Percentiles rank a stretch among this genome's conserved stretches.
Evolutionary conservation across 1,140 invertebrate species (phyloP).

Genomic region (Drosophila grimshawi): DNA sequence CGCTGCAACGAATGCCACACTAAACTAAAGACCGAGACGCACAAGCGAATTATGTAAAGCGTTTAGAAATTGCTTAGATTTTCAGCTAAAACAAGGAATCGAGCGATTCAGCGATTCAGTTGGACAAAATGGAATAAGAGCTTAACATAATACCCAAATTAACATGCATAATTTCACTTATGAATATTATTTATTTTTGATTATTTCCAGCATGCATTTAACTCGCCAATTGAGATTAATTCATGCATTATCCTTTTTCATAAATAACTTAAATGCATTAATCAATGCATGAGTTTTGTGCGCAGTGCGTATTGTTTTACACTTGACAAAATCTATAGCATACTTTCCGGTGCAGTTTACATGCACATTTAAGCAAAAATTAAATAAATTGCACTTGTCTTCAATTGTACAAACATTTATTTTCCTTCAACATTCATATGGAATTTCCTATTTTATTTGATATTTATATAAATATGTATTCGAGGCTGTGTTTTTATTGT

Average conservation of each 20-base stretch:
- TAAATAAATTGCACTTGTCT: neutral
- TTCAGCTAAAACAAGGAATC: neutral
- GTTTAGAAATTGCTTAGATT: conserved; percentile 9
- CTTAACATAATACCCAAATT: neutral
- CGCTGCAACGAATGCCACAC: conserved; percentile 37
- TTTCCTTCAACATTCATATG: conserved; percentile 10
- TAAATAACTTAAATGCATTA: no score
- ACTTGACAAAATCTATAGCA: conserved; percentile 4
- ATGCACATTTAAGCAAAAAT: conserved; percentile 8
- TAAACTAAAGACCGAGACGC: conserved; percentile 20
- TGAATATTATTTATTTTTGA: neutral
- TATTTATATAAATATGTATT: neutral
- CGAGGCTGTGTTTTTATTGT: conserved; percentile 6
- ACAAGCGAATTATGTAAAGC: conserved; percentile 49
- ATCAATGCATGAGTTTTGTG: no score
- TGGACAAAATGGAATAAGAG: conserved; percentile 4
- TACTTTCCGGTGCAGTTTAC: neutral
- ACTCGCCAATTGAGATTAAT: no score
- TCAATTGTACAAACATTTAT: conserved; percentile 10
- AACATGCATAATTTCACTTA: neutral
- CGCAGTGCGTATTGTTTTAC: no score
- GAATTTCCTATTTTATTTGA: conserved; percentile 16
- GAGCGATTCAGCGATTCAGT: neutral
- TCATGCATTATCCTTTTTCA: no score
- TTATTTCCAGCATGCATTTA: no score